Conservation (phyloP, 2,888 invertebrate genomes). For the Melieria picta region DNA sequence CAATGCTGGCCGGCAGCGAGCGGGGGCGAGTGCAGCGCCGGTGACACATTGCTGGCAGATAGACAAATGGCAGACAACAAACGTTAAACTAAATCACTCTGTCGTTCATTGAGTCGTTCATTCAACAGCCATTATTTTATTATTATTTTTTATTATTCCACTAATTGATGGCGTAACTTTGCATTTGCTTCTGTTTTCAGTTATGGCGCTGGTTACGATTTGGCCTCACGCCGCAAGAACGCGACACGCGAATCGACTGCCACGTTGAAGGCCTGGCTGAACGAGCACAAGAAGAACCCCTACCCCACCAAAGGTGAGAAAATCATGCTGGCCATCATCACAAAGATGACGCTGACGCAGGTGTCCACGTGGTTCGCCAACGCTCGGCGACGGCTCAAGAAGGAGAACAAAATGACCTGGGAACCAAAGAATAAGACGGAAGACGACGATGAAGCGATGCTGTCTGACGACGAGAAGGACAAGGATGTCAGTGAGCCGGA, state of each 20-base stretch:
- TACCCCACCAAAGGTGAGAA: slow-evolving; percentile 97
- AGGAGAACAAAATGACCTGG: slow-evolving; percentile 99
- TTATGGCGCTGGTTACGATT: slow-evolving; percentile 92
- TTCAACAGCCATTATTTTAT: not conserved
- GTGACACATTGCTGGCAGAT: no score
- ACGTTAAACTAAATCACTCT: not conserved
- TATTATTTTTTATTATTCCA: not conserved
- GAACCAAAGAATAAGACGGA: slow-evolving; percentile 92
- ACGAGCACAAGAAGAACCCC: slow-evolving; percentile 94
- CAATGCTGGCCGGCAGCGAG: no score
- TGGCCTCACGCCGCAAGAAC: slow-evolving; percentile 95
- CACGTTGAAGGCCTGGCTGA: slow-evolving; percentile 96
- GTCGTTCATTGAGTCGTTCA: not conserved
- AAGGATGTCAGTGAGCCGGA: slow-evolving; percentile 74
- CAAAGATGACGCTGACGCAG: slow-evolving; percentile 94
- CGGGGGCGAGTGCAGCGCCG: no score
- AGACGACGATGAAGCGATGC: slow-evolving; percentile 85
- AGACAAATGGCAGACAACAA: no score
- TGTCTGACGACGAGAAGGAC: slow-evolving; percentile 89
- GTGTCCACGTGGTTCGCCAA: slow-evolving; percentile 98
- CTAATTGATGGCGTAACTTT: not conserved
- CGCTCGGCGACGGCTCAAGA: slow-evolving; percentile 90
- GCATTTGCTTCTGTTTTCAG: slow-evolving; percentile 67
- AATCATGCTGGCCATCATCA: slow-evolving; percentile 94
- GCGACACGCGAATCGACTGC: slow-evolving; percentile 97